A percentile compares a stretch with the other conserved stretches of the same genome.
Conservation (phyloP, 2,797 vertebrate genomes). For the Pseudocheirus occidentalis region DNA sequence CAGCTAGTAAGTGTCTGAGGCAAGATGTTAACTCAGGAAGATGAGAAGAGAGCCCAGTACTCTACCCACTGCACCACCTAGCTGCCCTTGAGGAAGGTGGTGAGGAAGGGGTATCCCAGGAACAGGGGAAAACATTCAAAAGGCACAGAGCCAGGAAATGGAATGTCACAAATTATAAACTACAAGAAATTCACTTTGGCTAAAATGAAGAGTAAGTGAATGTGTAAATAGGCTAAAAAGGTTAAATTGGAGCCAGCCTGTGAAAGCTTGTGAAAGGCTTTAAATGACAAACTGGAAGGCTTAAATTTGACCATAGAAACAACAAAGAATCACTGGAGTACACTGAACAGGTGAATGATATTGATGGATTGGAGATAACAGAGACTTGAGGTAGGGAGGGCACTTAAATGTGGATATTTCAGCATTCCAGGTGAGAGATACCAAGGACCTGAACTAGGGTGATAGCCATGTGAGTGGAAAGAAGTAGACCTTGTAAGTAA, state of each 20-base stretch:
- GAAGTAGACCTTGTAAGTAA: not conserved
- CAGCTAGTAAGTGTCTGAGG: not conserved
- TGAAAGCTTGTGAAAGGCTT: not conserved
- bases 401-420: not conserved
- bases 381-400: not conserved
- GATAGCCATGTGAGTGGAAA: not conserved
- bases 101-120: not conserved
- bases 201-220: not conserved
- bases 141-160: not conserved
- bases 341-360: not conserved
- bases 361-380: not conserved
- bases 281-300: not conserved
- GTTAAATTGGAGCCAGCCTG: too few relatives aligned
- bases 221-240: not conserved
- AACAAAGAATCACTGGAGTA: not conserved
- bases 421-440: not conserved
- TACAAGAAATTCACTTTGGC: not conserved
- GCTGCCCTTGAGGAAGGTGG: not conserved
- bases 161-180: not conserved
- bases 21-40: not conserved
- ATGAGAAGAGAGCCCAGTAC: not conserved
- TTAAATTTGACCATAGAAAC: not conserved
- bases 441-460: too few relatives aligned
- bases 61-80: not conserved
- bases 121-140: not conserved